These are phyloP conservation scores for Spisula subtruncata DNA, from an alignment of 2,888 invertebrate species.

Conservation along the genomic window DNA sequence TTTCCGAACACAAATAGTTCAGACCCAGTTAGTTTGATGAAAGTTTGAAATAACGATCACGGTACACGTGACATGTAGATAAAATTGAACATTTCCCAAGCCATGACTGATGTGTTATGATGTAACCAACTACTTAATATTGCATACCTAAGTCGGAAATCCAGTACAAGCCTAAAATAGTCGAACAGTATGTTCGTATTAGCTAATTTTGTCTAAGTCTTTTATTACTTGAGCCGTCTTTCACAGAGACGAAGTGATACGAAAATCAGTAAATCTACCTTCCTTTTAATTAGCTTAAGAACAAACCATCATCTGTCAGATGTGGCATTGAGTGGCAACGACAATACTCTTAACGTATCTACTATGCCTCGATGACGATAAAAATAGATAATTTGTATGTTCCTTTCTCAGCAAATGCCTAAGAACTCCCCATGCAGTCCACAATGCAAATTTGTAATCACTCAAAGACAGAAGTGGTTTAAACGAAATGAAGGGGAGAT, in stretches of 20 bases:
- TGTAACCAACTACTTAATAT: background rate
- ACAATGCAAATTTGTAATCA: too few species aligned
- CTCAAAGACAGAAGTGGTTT: too few species aligned
- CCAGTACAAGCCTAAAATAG: background rate
- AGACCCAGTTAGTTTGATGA: background rate
- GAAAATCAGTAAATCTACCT: background rate
- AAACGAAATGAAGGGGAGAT: too few species aligned
- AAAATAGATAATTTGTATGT: background rate
- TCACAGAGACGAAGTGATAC: background rate
- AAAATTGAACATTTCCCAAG: background rate
- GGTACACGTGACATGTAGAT: background rate
- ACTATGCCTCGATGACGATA: background rate
- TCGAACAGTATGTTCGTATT: background rate
- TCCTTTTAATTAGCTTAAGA: background rate
- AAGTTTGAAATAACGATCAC: background rate
- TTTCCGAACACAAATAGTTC: too few species aligned
- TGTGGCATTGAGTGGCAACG: background rate
- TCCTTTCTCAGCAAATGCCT: too few species aligned
- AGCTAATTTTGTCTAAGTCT: too few species aligned
- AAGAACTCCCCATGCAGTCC: too few species aligned
- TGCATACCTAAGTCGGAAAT: background rate
- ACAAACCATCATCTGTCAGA: background rate
- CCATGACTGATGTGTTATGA: background rate
- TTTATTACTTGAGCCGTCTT: too few species aligned
- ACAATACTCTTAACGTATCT: background rate